These are phyloP conservation scores for Crenichthys baileyi DNA, from an alignment of 2,797 vertebrate genomes.

Conservation along the genomic window DNA sequence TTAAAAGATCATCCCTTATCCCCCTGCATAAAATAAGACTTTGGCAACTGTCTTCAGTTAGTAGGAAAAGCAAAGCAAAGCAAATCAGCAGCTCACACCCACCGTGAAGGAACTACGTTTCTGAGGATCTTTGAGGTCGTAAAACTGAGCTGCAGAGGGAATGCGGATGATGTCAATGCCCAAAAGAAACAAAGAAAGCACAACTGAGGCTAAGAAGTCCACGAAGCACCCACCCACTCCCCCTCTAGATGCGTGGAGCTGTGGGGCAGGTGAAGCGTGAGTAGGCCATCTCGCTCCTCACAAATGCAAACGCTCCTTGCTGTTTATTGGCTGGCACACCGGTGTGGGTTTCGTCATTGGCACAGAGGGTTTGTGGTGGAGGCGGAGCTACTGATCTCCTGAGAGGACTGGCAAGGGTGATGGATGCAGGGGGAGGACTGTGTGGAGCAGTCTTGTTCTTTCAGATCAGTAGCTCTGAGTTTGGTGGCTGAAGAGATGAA, in stretches of 20 bases:
- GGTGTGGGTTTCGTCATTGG: constrained; percentile 81
- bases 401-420: constrained; percentile 75
- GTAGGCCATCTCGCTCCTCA: constrained; percentile 4
- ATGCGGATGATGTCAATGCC: constrained; percentile 57
- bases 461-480: constrained; percentile 71
- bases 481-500: constrained; percentile 12
- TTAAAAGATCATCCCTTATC: constrained; percentile 67
- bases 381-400: constrained; percentile 88
- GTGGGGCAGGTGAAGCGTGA: constrained; percentile 29
- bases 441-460: constrained; percentile 46
- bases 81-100: constrained; percentile 39
- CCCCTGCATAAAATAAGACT: constrained; percentile 80
- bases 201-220: constrained; percentile 63
- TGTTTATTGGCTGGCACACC: constrained; percentile 79
- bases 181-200: constrained; percentile 59
- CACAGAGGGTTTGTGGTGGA: constrained; percentile 83
- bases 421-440: constrained; percentile 35
- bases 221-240: constrained; percentile 25
- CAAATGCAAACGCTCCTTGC: constrained; percentile 21
- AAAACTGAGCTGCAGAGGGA: constrained; percentile 46
- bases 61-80: constrained; percentile 49
- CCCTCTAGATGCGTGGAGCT: neutral
- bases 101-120: constrained; percentile 34
- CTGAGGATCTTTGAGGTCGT: constrained; percentile 15
- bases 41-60: constrained; percentile 73